Percentiles rank a stretch among this genome's conserved stretches.
These are phyloP conservation scores for Caerostris extrusa DNA, from an alignment of 1,140 invertebrate genomes.

Conservation along the genomic window DNA sequence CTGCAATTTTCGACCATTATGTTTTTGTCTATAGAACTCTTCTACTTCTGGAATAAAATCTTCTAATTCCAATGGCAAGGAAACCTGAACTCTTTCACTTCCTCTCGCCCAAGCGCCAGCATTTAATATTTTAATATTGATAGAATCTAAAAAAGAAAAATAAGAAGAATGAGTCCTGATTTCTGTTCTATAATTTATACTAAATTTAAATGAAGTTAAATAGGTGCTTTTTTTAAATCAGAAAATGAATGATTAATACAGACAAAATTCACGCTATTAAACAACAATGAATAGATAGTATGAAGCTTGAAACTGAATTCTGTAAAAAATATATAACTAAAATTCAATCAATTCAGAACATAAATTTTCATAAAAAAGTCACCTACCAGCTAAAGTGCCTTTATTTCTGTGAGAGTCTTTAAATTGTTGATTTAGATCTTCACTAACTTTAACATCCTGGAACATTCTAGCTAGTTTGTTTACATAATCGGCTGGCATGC, in stretches of 20 bases:
- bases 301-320: too few species aligned
- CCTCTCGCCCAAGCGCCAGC: constrained; percentile 98
- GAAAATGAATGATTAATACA: neutral
- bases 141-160: constrained; percentile 80
- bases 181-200: neutral
- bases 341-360: too few species aligned
- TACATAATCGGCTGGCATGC: constrained; percentile 99
- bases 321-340: too few species aligned
- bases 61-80: constrained; percentile 97
- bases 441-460: constrained; percentile 99
- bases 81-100: constrained; percentile 96
- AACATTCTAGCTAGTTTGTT: constrained; percentile 94
- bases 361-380: neutral
- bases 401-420: constrained; percentile 86
- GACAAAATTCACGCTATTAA: neutral
- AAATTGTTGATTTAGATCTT: constrained; percentile 98
- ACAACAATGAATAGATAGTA: too few species aligned
- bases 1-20: constrained; percentile 98
- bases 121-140: constrained; percentile 94
- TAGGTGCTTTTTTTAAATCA: neutral
- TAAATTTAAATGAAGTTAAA: neutral
- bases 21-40: constrained; percentile 88
- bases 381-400: constrained; percentile 83
- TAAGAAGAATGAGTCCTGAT: neutral
- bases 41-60: constrained; percentile 98